A percentile compares a stretch with the other conserved stretches of the same genome.
Evolutionary conservation across 2,113 vertebrate genomes (phyloP).

Genomic region (Myiopsitta monachus): DNA sequence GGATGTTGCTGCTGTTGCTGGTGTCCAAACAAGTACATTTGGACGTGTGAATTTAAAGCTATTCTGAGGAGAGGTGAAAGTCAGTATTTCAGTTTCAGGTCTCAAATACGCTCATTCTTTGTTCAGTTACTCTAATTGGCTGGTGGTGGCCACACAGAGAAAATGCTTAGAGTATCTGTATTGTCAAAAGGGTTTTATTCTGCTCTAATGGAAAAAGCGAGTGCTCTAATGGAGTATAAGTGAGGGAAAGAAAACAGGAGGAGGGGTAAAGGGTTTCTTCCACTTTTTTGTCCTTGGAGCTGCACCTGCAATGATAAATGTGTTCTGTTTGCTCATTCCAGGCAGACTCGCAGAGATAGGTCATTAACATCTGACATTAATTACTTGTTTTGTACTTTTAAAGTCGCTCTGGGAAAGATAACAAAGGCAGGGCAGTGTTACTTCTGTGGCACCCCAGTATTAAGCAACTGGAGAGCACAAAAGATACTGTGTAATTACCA

Average conservation of each 20-base stretch:
- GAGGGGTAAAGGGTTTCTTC: neutral
- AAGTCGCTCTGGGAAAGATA: neutral
- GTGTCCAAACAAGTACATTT: neutral
- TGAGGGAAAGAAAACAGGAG: neutral
- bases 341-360: neutral
- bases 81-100: neutral
- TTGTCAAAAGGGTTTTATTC: neutral
- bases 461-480: neutral
- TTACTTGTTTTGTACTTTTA: neutral
- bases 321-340: neutral
- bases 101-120: neutral
- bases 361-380: conserved; percentile 18
- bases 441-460: neutral
- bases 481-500: neutral
- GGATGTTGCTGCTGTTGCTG: neutral
- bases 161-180: neutral
- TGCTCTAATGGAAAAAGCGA: neutral
- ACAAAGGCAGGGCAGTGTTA: neutral
- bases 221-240: too few species aligned
- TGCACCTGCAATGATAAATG: conserved; percentile 13
- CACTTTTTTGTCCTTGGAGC: neutral
- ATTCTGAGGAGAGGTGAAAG: neutral
- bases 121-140: neutral
- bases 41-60: neutral
- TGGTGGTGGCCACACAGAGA: neutral